Conservation (phyloP, 2,888 invertebrate species). For the Copidosoma aretas region DNA sequence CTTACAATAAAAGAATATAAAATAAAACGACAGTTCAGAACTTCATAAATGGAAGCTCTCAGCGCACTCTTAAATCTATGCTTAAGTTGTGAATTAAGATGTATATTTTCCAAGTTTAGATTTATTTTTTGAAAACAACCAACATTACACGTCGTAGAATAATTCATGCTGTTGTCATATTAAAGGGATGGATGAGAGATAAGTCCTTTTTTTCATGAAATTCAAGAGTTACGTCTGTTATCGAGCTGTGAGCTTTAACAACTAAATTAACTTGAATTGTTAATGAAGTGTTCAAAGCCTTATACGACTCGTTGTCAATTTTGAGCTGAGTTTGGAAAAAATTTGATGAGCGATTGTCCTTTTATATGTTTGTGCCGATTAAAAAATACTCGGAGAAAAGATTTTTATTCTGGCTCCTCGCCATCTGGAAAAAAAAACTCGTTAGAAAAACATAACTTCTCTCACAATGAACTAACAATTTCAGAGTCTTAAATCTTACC, state of each 20-base stretch:
- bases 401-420: constrained; percentile 38
- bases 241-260: constrained; percentile 29
- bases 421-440: constrained; percentile 26
- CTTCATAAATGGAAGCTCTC: constrained; percentile 36
- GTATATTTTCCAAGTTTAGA: constrained; percentile 16
- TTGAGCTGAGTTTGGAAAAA: constrained; percentile 18
- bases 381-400: constrained; percentile 10
- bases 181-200: background rate
- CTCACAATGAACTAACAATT: background rate
- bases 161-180: background rate
- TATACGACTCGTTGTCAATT: constrained; percentile 18
- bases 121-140: constrained; percentile 23
- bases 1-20: constrained; percentile 39
- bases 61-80: constrained; percentile 32
- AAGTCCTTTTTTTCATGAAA: constrained; percentile 13
- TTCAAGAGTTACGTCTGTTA: constrained; percentile 18
- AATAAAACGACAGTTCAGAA: constrained; percentile 36
- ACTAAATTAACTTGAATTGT: constrained; percentile 35
- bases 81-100: constrained; percentile 24
- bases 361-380: constrained; percentile 25
- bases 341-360: constrained; percentile 36
- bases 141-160: constrained; percentile 1
- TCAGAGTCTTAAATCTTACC: constrained; percentile 13
- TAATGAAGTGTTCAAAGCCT: constrained; percentile 33
- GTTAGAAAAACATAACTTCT: background rate